These are phyloP conservation scores for Felis catus DNA, from an alignment of 2,113 vertebrate genomes.

Conservation along the genomic window DNA sequence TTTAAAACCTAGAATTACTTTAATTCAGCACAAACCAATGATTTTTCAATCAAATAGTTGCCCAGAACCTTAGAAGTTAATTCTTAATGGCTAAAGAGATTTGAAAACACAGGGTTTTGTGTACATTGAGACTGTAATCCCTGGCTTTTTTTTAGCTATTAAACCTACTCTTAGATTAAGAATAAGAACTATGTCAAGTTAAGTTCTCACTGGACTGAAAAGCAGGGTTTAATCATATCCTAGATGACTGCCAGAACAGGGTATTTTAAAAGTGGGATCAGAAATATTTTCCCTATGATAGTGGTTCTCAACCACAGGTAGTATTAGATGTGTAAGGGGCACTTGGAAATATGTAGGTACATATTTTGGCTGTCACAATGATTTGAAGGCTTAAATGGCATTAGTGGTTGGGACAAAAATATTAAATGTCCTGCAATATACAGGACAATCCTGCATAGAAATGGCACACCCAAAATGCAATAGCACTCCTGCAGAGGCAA, in stretches of 20 bases:
- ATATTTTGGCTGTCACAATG: background rate
- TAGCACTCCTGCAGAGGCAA: background rate
- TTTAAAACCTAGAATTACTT: constrained; percentile 44
- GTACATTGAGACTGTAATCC: background rate
- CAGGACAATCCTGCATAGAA: background rate
- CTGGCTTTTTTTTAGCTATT: background rate
- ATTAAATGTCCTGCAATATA: background rate
- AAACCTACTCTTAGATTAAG: background rate
- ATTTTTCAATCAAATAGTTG: constrained; percentile 21
- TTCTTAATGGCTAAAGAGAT: constrained; percentile 28
- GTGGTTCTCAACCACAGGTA: background rate
- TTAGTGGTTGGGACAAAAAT: background rate
- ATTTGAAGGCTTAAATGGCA: constrained; percentile 23
- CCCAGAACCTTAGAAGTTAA: constrained; percentile 33
- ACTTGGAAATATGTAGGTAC: background rate
- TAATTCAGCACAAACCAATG: constrained; percentile 19
- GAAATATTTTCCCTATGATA: constrained; percentile 15
- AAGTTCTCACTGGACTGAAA: constrained; percentile 28
- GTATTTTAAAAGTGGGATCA: background rate
- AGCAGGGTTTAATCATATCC: constrained; percentile 24
- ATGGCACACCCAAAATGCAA: background rate
- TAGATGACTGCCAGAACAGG: background rate
- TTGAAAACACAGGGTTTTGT: constrained; percentile 27
- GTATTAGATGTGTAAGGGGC: background rate
- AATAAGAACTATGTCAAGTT: constrained; percentile 4